Percentiles rank a stretch among this genome's conserved stretches.
phyloP scores from a whole-genome alignment of 1,140 invertebrate genomes.

The Amyelois transitella region DNA sequence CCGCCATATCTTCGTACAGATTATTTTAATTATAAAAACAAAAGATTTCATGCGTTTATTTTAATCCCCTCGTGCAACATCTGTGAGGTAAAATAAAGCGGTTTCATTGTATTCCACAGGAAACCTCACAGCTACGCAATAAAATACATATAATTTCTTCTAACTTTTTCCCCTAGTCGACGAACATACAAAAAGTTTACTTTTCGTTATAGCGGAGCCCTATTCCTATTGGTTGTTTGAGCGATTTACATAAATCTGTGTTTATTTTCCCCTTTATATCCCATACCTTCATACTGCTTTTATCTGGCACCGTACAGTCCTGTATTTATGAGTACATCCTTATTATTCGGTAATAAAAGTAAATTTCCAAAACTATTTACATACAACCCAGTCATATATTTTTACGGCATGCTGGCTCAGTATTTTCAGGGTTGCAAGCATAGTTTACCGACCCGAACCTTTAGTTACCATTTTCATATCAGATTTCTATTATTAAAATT shows the following conservation, averaged over 20 bases:
- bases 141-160: too few species aligned
- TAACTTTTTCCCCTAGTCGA: not conserved
- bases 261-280: not conserved
- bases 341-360: conserved; percentile 1
- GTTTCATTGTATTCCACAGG: too few species aligned
- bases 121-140: too few species aligned
- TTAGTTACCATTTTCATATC: too few species aligned
- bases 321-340: not conserved
- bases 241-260: not conserved
- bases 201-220: not conserved
- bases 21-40: too few species aligned
- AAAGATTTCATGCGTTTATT: too few species aligned
- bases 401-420: not conserved
- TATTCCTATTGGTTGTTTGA: not conserved
- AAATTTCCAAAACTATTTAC: conserved; percentile 4
- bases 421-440: not conserved
- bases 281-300: not conserved
- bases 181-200: not conserved
- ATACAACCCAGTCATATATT: not conserved
- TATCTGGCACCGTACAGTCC: not conserved
- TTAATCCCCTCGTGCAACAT: too few species aligned
- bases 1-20: too few species aligned
- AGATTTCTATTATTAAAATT: too few species aligned
- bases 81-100: too few species aligned
- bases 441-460: not conserved